Evolutionary conservation across 35 echinoderm and acorn worm species (phyloP).

Genomic region (Ophioderma brevispina): DNA sequence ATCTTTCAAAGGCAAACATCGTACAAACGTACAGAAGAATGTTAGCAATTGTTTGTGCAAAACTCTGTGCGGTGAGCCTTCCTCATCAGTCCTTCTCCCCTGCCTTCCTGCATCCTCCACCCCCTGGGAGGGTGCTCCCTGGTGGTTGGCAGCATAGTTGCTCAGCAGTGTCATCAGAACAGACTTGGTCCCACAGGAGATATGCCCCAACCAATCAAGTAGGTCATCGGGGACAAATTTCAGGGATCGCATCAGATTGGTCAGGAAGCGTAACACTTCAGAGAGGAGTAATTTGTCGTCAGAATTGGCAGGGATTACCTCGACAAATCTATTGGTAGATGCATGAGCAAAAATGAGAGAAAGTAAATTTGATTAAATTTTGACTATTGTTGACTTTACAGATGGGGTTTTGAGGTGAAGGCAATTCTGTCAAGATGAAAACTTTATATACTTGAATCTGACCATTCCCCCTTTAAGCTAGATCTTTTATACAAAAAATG

Average conservation of each 20-base stretch:
- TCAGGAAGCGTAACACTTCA: constrained; percentile 59
- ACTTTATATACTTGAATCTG: no score
- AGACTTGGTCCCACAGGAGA: constrained; percentile 16
- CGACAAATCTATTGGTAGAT: constrained; percentile 69
- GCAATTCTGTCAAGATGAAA: no score
- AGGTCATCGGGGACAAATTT: constrained; percentile 42
- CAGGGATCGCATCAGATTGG: constrained; percentile 47
- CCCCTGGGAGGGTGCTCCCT: not conserved
- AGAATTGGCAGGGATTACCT: constrained; percentile 60
- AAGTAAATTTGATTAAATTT: no score
- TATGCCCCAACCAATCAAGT: constrained; percentile 53
- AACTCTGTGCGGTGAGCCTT: constrained; percentile 26
- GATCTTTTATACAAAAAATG: no score
- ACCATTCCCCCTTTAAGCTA: no score
- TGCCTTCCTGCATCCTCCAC: constrained; percentile 41
- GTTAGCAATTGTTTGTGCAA: constrained; percentile 70
- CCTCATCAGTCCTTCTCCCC: constrained; percentile 7
- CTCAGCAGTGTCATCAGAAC: constrained; percentile 58
- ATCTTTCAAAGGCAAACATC: constrained; percentile 48
- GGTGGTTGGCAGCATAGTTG: constrained; percentile 29
- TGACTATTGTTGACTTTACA: no score
- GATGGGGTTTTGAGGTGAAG: no score
- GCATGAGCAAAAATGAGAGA: no score
- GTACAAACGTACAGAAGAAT: constrained; percentile 42
- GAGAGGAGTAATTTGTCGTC: constrained; percentile 69